These are phyloP conservation scores for Engystomops pustulosus DNA, from an alignment of 2,113 vertebrate genomes.

Conservation along the genomic window DNA sequence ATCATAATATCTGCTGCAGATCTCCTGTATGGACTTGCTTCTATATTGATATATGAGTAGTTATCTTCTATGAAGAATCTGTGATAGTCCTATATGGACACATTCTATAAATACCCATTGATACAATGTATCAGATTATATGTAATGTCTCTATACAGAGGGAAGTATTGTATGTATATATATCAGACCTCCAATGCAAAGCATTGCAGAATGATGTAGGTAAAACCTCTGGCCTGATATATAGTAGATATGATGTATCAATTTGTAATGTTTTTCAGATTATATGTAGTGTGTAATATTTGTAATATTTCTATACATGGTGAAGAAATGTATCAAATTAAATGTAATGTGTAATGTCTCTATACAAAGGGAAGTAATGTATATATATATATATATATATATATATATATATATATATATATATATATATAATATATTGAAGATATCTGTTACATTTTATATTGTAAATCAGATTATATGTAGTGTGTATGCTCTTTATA, in stretches of 20 bases:
- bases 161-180: not conserved
- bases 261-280: not conserved
- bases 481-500: no score
- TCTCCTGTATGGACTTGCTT: not conserved
- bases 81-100: not conserved
- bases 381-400: no score
- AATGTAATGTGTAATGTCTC: not conserved
- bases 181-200: not conserved
- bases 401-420: no score
- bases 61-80: constrained; percentile 1
- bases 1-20: not conserved
- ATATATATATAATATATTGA: no score
- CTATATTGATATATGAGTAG: not conserved
- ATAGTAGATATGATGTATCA: not conserved
- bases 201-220: constrained; percentile 9
- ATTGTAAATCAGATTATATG: not conserved
- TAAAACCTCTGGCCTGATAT: not conserved
- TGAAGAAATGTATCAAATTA: not conserved
- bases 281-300: not conserved
- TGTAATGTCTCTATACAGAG: not conserved
- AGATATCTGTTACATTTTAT: not conserved
- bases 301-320: not conserved
- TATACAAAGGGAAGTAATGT: not conserved
- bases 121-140: constrained; percentile 12
- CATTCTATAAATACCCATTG: not conserved